Conservation (phyloP, 2,797 vertebrate genomes). For the Sternarchorhynchus goeldii region DNA sequence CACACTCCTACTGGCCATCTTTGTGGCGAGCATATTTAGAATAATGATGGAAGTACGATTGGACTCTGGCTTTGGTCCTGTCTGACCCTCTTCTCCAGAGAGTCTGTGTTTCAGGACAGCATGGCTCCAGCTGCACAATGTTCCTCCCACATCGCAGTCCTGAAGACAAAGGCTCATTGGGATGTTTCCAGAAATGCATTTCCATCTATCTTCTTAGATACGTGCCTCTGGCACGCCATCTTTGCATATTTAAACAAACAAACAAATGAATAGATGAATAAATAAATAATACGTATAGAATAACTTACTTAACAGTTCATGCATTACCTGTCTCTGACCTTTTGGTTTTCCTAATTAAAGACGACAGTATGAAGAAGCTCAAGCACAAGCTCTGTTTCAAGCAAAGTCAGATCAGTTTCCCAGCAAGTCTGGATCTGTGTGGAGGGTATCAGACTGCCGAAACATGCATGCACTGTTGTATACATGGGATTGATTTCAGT, state of each 20-base stretch:
- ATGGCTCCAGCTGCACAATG: neutral
- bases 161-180: neutral
- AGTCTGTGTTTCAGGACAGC: constrained; percentile 7
- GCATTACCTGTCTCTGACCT: too few relatives aligned
- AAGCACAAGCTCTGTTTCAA: neutral
- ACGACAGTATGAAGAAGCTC: too few relatives aligned
- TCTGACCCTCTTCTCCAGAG: neutral
- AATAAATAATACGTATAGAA: too few relatives aligned
- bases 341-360: too few relatives aligned
- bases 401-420: constrained; percentile 25
- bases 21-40: constrained; percentile 8
- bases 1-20: neutral
- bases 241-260: too few relatives aligned
- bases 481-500: constrained; percentile 30
- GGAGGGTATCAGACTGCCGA: constrained; percentile 22
- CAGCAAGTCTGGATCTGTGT: constrained; percentile 19
- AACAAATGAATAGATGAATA: too few relatives aligned
- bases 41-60: constrained; percentile 30
- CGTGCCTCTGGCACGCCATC: too few relatives aligned
- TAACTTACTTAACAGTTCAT: too few relatives aligned
- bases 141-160: neutral
- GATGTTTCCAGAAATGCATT: too few relatives aligned
- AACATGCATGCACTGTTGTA: constrained; percentile 34
- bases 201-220: too few relatives aligned
- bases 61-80: constrained; percentile 7